Conservation (phyloP, 2,113 vertebrate species). For the Myrmophylax atrothorax region DNA sequence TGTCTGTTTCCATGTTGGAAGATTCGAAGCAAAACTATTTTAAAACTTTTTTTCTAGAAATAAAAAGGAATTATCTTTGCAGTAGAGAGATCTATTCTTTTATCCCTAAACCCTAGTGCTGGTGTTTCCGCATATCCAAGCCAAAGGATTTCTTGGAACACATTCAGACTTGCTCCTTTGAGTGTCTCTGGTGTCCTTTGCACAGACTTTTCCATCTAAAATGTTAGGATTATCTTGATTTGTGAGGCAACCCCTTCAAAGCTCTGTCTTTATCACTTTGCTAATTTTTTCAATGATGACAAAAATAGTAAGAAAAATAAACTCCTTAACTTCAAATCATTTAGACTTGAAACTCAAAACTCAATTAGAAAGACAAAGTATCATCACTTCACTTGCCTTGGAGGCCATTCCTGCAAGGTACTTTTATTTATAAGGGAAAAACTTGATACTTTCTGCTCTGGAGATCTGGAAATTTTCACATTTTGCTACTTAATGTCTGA, state of each 20-base stretch:
- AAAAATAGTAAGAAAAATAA: neutral
- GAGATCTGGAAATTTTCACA: neutral
- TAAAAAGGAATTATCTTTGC: neutral
- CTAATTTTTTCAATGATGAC: neutral
- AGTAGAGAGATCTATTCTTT: neutral
- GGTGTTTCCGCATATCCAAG: neutral
- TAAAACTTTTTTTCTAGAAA: neutral
- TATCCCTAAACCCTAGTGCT: neutral
- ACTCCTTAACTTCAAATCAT: neutral
- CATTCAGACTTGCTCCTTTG: neutral
- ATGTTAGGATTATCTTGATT: neutral
- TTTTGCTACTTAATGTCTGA: neutral
- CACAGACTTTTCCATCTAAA: neutral
- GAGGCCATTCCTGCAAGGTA: neutral
- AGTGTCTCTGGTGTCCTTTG: neutral
- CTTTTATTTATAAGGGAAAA: neutral
- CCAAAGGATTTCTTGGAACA: neutral
- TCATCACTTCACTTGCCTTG: neutral
- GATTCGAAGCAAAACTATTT: neutral
- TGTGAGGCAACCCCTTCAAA: neutral
- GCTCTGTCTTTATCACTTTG: neutral
- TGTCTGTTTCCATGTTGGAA: neutral
- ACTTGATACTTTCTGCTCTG: neutral
- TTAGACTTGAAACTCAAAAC: neutral
- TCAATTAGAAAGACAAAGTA: neutral